Conservation (phyloP, 2,113 vertebrate genomes). For the Leptodactylus fuscus region DNA sequence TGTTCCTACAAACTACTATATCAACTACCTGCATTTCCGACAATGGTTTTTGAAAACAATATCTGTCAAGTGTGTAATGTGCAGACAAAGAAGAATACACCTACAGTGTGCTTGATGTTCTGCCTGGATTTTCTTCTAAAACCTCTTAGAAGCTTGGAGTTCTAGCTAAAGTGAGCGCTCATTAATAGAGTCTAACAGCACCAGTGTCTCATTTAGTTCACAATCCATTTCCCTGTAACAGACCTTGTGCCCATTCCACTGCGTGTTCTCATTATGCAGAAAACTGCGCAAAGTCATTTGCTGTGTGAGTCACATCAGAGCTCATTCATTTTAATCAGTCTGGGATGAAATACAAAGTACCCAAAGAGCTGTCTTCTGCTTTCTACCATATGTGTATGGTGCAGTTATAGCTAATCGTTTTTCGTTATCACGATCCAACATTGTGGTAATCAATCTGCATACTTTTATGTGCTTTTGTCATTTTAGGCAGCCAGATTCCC, state of each 20-base stretch:
- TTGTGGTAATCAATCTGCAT: conserved; percentile 46
- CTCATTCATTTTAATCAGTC: conserved; percentile 55
- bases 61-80: not conserved
- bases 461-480: conserved; percentile 1
- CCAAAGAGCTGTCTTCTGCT: conserved; percentile 27
- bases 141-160: not conserved
- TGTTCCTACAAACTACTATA: not conserved
- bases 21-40: not conserved
- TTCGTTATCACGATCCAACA: conserved; percentile 49
- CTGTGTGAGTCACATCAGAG: conserved; percentile 41
- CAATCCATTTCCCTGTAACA: conserved; percentile 26
- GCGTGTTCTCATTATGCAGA: conserved; percentile 47
- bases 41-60: not conserved
- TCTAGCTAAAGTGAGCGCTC: not conserved
- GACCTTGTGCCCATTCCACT: conserved; percentile 35
- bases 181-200: conserved; percentile 10
- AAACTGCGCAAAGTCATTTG: conserved; percentile 56
- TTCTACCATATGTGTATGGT: not conserved
- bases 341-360: conserved; percentile 14
- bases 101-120: not conserved
- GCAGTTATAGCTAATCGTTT: conserved; percentile 46
- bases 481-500: not conserved
- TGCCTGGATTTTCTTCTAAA: not conserved
- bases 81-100: not conserved
- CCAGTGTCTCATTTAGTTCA: conserved; percentile 36